Base-by-base conservation (phyloP, 2,888 invertebrate species). In the Standfussiana lucernea region DNA sequence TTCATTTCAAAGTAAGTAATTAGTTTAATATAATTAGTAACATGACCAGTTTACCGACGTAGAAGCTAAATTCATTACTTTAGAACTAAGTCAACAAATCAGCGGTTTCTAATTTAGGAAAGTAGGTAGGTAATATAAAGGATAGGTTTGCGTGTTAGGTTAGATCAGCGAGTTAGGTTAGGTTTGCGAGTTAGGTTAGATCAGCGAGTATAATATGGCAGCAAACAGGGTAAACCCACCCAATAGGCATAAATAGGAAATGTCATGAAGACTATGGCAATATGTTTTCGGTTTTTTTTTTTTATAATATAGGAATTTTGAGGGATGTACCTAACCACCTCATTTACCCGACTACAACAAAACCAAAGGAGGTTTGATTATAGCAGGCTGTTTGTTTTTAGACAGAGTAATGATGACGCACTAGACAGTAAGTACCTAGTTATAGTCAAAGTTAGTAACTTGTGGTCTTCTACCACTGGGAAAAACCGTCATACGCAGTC, bases 21-120 rank as follows among this genome's bases (percentile, higher is more conserved):
- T 73, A 45, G 7, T 79, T 53, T 67, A 67, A 67, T 79, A n/a
- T 40, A 73, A 68, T 79, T 50, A 56, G 40, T 75, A 64, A 45
- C 67, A 64, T 71, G 50, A 15, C 7, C 32, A 77, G 15, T 77
- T 68, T 24, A 61, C 70, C 15, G 35, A 70, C 47, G 35, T 56
- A 28, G 28, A 66, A 76, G 24, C 11, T 50, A 42, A 65, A 70
- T 71, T 28, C 64, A 71, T 71, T 72, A 71, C 10, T 83, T 59
- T 24, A 32, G 7, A 71, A 67, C 21, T 35, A 50, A 68, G n/a
- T 71, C 61, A 56, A 50, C 42, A 59, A 59, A 42, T 24, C 5
- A 15, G 4, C 6, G 11, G 53, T 40, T 65, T 56, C 28, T 80
- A 65, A 82, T 82, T 59, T 50, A 42, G 28, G 35, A 62, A 53